phyloP scores from a whole-genome alignment of 2,113 vertebrate species.

The Nesospiza acunhae region DNA sequence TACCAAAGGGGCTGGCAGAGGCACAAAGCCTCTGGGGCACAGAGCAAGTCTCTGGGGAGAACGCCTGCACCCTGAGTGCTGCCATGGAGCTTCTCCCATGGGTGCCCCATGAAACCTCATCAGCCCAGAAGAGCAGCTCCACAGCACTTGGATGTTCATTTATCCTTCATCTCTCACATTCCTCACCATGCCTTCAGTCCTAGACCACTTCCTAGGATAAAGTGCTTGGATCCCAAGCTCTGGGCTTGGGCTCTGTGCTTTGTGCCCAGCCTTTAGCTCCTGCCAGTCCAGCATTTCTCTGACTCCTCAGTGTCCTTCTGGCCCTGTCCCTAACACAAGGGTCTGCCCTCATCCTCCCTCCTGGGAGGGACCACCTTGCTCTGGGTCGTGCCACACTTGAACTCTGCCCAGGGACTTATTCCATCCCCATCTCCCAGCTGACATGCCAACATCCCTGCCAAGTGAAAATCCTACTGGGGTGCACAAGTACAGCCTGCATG shows the following conservation, averaged over 20 bases:
- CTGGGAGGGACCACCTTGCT: background rate
- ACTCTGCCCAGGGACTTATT: background rate
- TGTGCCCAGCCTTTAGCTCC: background rate
- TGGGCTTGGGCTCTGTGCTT: background rate
- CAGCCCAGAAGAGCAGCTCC: background rate
- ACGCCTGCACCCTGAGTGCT: background rate
- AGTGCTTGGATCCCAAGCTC: background rate
- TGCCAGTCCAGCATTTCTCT: background rate
- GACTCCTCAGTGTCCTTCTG: background rate
- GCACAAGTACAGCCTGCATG: background rate
- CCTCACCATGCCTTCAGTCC: background rate
- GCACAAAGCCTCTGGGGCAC: background rate
- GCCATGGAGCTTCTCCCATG: rapidly evolving
- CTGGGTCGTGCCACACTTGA: background rate
- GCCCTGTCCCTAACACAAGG: rapidly evolving
- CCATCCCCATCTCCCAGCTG: background rate
- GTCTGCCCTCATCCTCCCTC: background rate
- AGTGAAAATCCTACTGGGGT: background rate
- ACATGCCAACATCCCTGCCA: background rate
- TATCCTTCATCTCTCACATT: rapidly evolving
- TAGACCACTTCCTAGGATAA: background rate
- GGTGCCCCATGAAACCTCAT: background rate
- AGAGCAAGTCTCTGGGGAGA: background rate
- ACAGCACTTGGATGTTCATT: background rate
- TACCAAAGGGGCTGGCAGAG: background rate